Evolutionary conservation across 1,140 invertebrate species (phyloP).

Genomic region (Caerostris darwini): DNA sequence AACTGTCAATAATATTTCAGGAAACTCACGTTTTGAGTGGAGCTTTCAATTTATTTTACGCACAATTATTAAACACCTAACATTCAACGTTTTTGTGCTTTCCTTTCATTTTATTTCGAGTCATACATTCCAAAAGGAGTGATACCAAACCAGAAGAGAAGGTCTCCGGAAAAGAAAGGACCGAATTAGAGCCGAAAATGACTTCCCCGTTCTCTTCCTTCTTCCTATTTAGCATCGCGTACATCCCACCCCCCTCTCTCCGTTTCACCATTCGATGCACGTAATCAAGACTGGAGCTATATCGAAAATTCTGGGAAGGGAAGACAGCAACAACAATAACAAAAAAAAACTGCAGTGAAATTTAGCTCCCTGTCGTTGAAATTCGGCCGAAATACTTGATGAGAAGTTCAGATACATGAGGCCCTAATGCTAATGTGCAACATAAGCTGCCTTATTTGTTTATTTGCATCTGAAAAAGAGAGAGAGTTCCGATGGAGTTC

Average conservation of each 20-base stretch:
- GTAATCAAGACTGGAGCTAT: constrained; percentile 36
- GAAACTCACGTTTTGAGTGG: no score
- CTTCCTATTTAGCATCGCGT: background rate
- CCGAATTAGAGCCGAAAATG: constrained; percentile 43
- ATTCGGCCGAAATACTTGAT: constrained; percentile 20
- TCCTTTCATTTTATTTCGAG: background rate
- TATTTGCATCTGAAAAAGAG: constrained; percentile 59
- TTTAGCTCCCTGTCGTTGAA: background rate
- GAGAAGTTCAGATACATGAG: constrained; percentile 37
- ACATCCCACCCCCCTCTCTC: no score
- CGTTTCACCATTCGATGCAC: constrained; percentile 49
- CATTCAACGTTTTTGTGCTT: background rate
- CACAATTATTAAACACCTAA: no score
- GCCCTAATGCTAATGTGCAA: constrained; percentile 45
- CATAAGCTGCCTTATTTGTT: constrained; percentile 54
- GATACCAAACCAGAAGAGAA: background rate
- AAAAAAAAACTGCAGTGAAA: constrained; percentile 5
- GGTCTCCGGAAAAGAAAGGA: no score
- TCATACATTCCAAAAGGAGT: background rate
- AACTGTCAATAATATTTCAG: no score
- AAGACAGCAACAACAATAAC: no score
- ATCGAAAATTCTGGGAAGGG: constrained; percentile 20
- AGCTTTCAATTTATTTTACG: no score
- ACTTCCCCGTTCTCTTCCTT: background rate
- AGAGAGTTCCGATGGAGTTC: background rate